Percentiles rank a stretch among this genome's conserved stretches.
These are phyloP conservation scores for Nibea albiflora DNA, from an alignment of 2,113 vertebrate genomes.

Conservation along the genomic window DNA sequence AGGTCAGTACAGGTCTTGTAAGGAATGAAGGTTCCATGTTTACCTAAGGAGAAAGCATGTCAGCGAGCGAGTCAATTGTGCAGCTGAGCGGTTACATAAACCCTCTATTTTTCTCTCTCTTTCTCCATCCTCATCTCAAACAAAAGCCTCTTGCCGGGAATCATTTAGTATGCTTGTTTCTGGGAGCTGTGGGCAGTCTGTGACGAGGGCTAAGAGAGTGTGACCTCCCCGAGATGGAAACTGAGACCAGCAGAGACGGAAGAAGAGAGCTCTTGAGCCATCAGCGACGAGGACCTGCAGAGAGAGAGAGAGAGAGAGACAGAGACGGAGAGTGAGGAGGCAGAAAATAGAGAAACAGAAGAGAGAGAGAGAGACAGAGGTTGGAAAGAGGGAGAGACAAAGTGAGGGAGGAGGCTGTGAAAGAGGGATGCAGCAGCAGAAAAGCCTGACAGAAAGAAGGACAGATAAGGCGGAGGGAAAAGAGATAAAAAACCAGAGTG, in stretches of 20 bases:
- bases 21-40: constrained; percentile 62
- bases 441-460: constrained; percentile 31
- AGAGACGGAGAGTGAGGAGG: constrained; percentile 7
- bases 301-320: constrained; percentile 11
- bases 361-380: constrained; percentile 27
- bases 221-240: constrained; percentile 69
- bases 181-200: constrained; percentile 56
- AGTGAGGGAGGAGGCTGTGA: constrained; percentile 26
- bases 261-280: constrained; percentile 54
- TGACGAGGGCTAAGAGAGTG: constrained; percentile 64
- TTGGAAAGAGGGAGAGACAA: constrained; percentile 22
- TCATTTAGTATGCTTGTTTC: constrained; percentile 67
- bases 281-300: constrained; percentile 43
- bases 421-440: constrained; percentile 47
- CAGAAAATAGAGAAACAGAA: constrained; percentile 1
- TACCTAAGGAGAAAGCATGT: constrained; percentile 63
- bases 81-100: constrained; percentile 73
- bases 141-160: constrained; percentile 70
- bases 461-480: constrained; percentile 53
- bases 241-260: constrained; percentile 42
- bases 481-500: constrained; percentile 48
- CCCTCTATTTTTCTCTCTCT: constrained; percentile 62
- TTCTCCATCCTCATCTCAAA: constrained; percentile 57
- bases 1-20: constrained; percentile 63
- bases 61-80: constrained; percentile 62